phyloP scores from a whole-genome alignment of 2,888 invertebrate species.

The Neria commutata region DNA sequence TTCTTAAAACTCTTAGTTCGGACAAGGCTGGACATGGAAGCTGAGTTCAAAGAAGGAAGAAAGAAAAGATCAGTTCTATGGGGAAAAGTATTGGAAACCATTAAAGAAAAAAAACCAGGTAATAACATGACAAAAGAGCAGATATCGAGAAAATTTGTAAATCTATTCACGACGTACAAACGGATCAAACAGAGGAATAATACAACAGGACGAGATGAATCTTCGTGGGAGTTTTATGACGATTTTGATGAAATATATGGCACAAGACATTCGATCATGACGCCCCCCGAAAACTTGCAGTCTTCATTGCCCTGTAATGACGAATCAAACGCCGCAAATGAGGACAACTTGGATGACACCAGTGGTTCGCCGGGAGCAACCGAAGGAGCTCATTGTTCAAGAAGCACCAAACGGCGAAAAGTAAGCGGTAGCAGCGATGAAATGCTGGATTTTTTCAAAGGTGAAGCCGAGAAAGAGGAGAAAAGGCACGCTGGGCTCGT shows the following conservation, averaged over 20 bases:
- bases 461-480: conserved; percentile 8
- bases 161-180: neutral
- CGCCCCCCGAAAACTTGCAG: neutral
- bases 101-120: too few species aligned
- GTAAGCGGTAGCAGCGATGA: neutral
- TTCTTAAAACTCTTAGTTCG: neutral
- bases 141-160: neutral
- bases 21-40: neutral
- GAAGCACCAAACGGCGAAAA: neutral
- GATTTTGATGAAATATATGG: neutral
- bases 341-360: too few species aligned
- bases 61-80: too few species aligned
- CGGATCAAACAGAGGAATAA: neutral
- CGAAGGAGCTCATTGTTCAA: too few species aligned
- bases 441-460: neutral
- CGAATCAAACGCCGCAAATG: too few species aligned
- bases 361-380: too few species aligned
- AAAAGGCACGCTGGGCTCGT: neutral
- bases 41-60: neutral
- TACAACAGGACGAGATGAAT: neutral
- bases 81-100: too few species aligned
- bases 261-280: neutral
- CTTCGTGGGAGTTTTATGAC: neutral
- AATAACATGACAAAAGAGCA: too few species aligned
- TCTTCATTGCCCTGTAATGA: neutral